phyloP scores from a whole-genome alignment of 1,140 invertebrate species.

The Phymastichus coffea region DNA sequence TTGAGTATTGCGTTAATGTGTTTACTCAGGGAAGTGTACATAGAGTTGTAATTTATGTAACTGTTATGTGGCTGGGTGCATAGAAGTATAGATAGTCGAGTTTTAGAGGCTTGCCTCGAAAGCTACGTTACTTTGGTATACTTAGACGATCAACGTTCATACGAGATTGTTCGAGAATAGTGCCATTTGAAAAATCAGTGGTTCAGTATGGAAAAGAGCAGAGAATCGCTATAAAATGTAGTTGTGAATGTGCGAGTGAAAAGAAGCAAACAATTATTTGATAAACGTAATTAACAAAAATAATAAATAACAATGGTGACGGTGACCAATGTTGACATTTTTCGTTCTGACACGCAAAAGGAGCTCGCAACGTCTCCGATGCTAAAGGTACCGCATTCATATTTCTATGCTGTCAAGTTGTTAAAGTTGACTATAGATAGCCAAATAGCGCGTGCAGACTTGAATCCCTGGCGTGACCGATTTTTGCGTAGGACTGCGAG shows the following conservation, averaged over 20 bases:
- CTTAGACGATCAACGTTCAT: too few species aligned
- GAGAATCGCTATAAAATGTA: too few species aligned
- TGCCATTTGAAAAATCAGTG: slow-evolving; percentile 57
- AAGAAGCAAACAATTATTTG: slow-evolving; percentile 28
- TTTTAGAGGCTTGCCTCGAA: too few species aligned
- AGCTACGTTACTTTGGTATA: too few species aligned
- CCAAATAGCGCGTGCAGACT: slow-evolving; percentile 56
- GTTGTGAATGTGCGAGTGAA: too few species aligned
- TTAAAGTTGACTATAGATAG: slow-evolving; percentile 55
- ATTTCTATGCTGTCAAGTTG: slow-evolving; percentile 52
- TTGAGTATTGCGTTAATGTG: too few species aligned
- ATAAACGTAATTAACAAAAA: slow-evolving; percentile 49
- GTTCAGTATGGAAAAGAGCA: slow-evolving; percentile 41
- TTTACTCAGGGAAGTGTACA: too few species aligned
- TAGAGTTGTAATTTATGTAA: too few species aligned
- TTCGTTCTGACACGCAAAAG: slow-evolving; percentile 60
- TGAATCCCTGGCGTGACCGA: slow-evolving; percentile 59
- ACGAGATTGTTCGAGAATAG: slow-evolving; percentile 46
- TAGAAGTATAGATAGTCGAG: too few species aligned
- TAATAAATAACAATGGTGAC: slow-evolving; percentile 53
- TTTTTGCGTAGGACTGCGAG: slow-evolving; percentile 91
- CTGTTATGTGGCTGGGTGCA: too few species aligned
- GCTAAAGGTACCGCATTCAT: slow-evolving; percentile 57
- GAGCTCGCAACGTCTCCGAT: slow-evolving; percentile 59
- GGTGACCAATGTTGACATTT: slow-evolving; percentile 60